Evolutionary conservation across 2,888 invertebrate genomes (phyloP).

Genomic region (Eueremaeus valkanovi): DNA sequence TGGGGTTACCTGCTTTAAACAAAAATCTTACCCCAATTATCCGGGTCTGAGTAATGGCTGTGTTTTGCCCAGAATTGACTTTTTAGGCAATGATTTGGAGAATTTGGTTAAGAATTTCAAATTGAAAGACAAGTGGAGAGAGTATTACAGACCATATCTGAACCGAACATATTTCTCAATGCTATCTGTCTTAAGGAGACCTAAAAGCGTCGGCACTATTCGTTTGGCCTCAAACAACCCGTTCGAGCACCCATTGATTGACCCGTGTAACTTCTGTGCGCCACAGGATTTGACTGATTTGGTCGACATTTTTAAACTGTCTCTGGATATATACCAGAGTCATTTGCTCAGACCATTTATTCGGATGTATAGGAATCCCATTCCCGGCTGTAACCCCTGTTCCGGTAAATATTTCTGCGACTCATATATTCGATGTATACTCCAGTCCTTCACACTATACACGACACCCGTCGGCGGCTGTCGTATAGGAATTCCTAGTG

Average conservation of each 20-base stretch:
- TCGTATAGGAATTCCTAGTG: neutral
- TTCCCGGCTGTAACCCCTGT: neutral
- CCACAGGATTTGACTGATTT: neutral
- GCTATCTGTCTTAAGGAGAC: neutral
- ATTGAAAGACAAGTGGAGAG: neutral
- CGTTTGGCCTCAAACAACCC: neutral
- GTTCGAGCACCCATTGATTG: neutral
- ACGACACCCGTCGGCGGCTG: neutral
- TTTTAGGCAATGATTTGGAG: neutral
- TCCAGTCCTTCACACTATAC: neutral
- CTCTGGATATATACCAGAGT: neutral
- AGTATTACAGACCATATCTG: conserved; percentile 4
- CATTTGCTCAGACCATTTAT: neutral
- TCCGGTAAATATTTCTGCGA: neutral
- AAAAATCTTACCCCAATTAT: neutral
- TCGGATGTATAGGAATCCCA: neutral
- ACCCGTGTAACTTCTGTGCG: neutral
- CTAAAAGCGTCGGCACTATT: neutral
- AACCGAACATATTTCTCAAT: neutral
- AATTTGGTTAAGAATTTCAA: neutral
- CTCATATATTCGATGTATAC: neutral
- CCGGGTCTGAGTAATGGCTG: neutral
- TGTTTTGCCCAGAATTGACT: neutral
- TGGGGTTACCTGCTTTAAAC: neutral
- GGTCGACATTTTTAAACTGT: neutral